These are phyloP conservation scores for Sphaeramia orbicularis DNA, from an alignment of 2,797 vertebrate genomes.

Conservation along the genomic window DNA sequence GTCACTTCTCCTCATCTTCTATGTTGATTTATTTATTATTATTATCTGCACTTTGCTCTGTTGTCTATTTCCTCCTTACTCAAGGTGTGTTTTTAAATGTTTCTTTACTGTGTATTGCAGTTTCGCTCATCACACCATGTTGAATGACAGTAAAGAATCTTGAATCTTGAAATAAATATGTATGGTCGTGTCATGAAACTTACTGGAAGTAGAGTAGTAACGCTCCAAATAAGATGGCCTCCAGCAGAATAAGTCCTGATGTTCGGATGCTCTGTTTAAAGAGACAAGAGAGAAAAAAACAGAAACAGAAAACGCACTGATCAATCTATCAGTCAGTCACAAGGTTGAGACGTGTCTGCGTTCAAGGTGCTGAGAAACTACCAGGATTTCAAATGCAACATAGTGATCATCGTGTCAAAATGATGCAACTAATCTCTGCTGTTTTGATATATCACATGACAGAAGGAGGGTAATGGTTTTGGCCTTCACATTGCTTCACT, in stretches of 20 bases:
- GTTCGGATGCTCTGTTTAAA: conserved; percentile 91
- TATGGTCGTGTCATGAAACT: conserved; percentile 67
- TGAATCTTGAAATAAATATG: too few species aligned
- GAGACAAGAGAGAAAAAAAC: conserved; percentile 20
- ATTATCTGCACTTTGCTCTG: too few species aligned
- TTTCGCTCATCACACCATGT: too few species aligned
- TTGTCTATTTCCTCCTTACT: too few species aligned
- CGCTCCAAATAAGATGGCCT: conserved; percentile 94
- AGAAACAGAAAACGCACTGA: conserved; percentile 16
- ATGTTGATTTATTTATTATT: too few species aligned
- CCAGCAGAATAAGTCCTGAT: conserved; percentile 94
- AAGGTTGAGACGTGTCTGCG: neutral
- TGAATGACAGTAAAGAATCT: too few species aligned
- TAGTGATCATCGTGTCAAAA: neutral
- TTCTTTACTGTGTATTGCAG: too few species aligned
- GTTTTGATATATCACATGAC: neutral
- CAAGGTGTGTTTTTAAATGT: too few species aligned
- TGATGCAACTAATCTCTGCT: neutral
- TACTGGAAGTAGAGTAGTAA: conserved; percentile 96
- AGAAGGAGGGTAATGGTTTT: neutral
- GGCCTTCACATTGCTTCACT: neutral
- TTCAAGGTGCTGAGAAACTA: neutral
- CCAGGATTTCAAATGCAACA: neutral
- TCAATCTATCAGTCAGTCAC: conserved; percentile 16
- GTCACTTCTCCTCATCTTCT: too few species aligned